Evolutionary conservation across 2,113 vertebrate genomes (phyloP), one percentile per base, ranked within the genome.

Genomic region (Ammodytes marinus): DNA sequence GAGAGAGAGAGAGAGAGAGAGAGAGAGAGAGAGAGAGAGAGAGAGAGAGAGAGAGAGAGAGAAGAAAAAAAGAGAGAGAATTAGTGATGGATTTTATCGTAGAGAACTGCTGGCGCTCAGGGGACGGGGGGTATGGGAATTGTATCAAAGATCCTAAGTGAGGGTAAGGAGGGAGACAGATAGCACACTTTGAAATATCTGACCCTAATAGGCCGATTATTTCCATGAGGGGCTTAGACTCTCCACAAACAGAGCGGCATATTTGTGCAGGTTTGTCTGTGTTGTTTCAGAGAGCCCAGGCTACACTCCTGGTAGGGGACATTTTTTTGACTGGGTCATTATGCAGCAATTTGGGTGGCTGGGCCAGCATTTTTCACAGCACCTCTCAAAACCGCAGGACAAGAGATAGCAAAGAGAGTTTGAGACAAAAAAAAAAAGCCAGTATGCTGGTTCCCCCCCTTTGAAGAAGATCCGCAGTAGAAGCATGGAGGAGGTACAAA

Each of bases 241-340:
- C 77, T 83, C 58, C 70, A 71, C 58, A 70, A 74, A 84, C 85
- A 84, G 57, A 80, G 72, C 78, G 69, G 78, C 59, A 43, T 91
- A 86, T 90, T 92, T 94, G 68, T 84, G 74, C 79, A 83, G 84
- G 88, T 88, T 85, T 69, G 72, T 75, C 84, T 80, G 77, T 93
- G 93, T 94, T 94, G 85, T 91, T 95, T 92, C 83, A 92, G 91
- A 88, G 64, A 80, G 50, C 19, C 52, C 47, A 49, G 78, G 77
- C 64, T 84, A 27, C 2, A 27, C 83, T 78, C 61, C 77, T 84
- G 86, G 91, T 80, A 84, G 88, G 83, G 80, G 84, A 84, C 74
- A 73, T 89, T 90, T 27, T 27, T 27, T 27, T 92, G 76, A 60
- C 59, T 54, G 84, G 88, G 86, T 87, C 86, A 87, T 87, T 88